A percentile compares a stretch with the other conserved stretches of the same genome.
phyloP scores from a whole-genome alignment of 2,888 invertebrate genomes.

The Lamellibrachia satsuma region DNA sequence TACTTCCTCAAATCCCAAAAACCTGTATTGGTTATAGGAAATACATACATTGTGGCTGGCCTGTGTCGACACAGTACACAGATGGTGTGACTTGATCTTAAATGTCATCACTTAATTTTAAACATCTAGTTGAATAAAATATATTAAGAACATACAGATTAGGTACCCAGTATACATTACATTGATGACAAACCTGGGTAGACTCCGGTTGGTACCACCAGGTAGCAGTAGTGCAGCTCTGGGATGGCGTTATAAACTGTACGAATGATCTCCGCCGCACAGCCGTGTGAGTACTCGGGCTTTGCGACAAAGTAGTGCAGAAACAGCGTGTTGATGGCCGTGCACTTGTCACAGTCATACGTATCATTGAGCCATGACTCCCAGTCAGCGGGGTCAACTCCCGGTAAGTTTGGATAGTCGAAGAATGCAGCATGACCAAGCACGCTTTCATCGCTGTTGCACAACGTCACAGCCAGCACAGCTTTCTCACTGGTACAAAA shows the following conservation, averaged over 20 bases:
- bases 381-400: slow-evolving; percentile 58
- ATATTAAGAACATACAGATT: not conserved
- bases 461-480: slow-evolving; percentile 62
- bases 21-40: too few species aligned
- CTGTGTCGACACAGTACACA: too few species aligned
- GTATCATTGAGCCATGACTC: slow-evolving; percentile 54
- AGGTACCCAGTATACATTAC: not conserved
- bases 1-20: too few species aligned
- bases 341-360: slow-evolving; percentile 49
- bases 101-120: too few species aligned
- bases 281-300: slow-evolving; percentile 59
- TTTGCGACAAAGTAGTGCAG: slow-evolving; percentile 64
- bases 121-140: not conserved
- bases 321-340: slow-evolving; percentile 61
- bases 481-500: slow-evolving; percentile 60
- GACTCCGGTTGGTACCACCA: slow-evolving; percentile 57
- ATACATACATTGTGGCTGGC: too few species aligned
- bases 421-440: slow-evolving; percentile 65
- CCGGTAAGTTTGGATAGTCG: slow-evolving; percentile 61
- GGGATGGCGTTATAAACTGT: slow-evolving; percentile 64
- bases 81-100: too few species aligned
- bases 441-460: slow-evolving; percentile 61
- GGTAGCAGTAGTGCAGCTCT: slow-evolving; percentile 61
- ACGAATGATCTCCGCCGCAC: slow-evolving; percentile 61
- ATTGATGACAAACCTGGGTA: slow-evolving; percentile 53